Base-by-base conservation (phyloP, 2,888 invertebrate genomes). In the Elgonia sp. region DNA sequence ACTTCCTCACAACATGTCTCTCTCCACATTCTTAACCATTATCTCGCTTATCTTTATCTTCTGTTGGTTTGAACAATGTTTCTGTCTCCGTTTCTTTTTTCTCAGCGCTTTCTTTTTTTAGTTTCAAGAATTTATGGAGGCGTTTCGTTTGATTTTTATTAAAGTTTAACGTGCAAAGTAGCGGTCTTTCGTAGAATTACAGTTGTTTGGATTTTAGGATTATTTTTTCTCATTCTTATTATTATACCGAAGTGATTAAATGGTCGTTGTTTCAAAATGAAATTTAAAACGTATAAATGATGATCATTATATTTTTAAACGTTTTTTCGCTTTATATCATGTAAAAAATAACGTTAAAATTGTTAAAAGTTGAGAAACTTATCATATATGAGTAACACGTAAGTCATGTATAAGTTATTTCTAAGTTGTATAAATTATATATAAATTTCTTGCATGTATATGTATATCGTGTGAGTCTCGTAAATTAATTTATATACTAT, bases 21-120 rank as follows among this genome's bases (percentile, higher is more conserved):
- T 80, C 80, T 29, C 80, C 80, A 85, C 85, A 85, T 85, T 85
- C 80, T 81, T 76, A 86, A 81, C 86, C 76, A 81, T 86, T 86
- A 81, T 81, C 86, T 86, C 76, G 81, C 86, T 86, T 86, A 80
- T 85, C 80, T 86, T 86, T 86, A 85, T 80, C 80, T 85, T 80
- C 75, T 80, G 62, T 55, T 42, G 65, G 79, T 73, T 62, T 73
- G 42, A 80, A 80, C 75, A 80, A 80, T 80, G 80, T 75, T 80
- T 73, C 69, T 69, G 62, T 80, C 73, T 80, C 67, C 37, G 39
- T 84, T 72, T 73, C 21, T 40, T 77, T 73, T 67, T 72, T 53
- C 39, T 8, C 37, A 16, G 6, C 37, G 5, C 5, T 62, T 20
- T 63, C 42, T 79, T 55, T 73, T 73, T 67, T 84, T 63, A 65